Evolutionary conservation across 2,888 invertebrate species (phyloP), one percentile per base, ranked within the genome.

Genomic region (Ceraclea dissimilis): DNA sequence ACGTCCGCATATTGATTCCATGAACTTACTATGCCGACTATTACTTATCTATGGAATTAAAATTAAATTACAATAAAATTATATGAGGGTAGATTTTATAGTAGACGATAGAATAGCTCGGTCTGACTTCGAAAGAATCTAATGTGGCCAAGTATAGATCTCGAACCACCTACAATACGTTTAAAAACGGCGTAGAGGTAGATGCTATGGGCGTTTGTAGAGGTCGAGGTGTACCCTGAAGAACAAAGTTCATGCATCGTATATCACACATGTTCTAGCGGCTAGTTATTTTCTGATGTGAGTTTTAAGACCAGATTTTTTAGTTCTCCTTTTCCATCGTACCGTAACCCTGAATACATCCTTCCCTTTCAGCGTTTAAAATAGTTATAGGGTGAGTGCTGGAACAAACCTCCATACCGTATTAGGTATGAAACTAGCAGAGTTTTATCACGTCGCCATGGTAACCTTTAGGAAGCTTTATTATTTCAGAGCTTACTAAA

Each of bases 361-460:
- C 51, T 43, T 44, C 44, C 33, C 26, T 21, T 26, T 51, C 52
- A 47, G 33, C 17, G 57, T 56, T 55, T 56, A 58, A 51, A 56
- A 58, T 58, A 58, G 54, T 58, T 54, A 52, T 53, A 46, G 4
- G n/a, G 39, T 2, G 13, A 39, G 39, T 39, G 16, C 13, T 8
- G 49, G 39, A 60, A 56, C 59, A 57, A 57, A 59, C 59, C 59
- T 57, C 61, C 54, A 58, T 57, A 73, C 73, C 73, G 71, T 75
- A 73, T 39, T 74, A n/a, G n/a, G n/a, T 74, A 72, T 75, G 75
- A 75, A 74, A 75, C 75, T 75, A 73, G 71, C 73, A 75, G 60
- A 75, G 76, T 73, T 76, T 76, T 76, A 76, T 78, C 76, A 74
- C 73, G 76, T 76, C 72, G 70, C 75, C 72, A 76, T 76, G 69